Evolutionary conservation across 1,140 invertebrate genomes (phyloP), one percentile per base, ranked within the genome.

Genomic region (Ceratitis capitata): DNA sequence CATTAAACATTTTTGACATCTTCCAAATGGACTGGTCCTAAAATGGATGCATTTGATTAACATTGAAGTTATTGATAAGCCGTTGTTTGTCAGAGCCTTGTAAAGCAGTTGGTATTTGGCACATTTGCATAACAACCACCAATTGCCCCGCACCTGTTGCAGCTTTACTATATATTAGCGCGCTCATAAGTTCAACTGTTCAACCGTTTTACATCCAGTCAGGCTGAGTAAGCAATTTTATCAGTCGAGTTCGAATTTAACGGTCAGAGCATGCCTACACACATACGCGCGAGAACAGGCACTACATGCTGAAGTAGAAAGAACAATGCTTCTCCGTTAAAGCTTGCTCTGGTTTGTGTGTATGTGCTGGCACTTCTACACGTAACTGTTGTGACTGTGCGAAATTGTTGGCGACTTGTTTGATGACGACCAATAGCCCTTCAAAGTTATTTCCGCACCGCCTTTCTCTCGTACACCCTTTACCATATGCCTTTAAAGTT

Each of bases 131-230:
- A n/a, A 12, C 39, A 23, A 78, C n/a, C 69, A 6, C n/a, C n/a
- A n/a, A n/a, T n/a, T n/a, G n/a, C 64, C n/a, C 29, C 39, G 29
- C 12, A n/a, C 4, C 16, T 5, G 9, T 19, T 1, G 9, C 16
- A 6, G 16, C 64, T n/a, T n/a, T n/a, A n/a, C n/a, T n/a, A n/a
- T n/a, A n/a, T n/a, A n/a, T n/a, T n/a, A n/a, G n/a, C n/a, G n/a
- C n/a, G n/a, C n/a, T 16, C 35, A 19, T 12, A 16, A 35, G 39
- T 42, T 74, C 69, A 45, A n/a, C 19, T 26, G 19, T 78, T 42
- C 69, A 78, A 78, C 69, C 45, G 69, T 78, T 78, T 78, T 78
- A 78, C 69, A 78, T 78, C 69, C 69, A 39, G 69, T 78, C 69
- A 78, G 69, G 69, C 69, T 78, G 69, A 39, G 69, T 78, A 35